A percentile compares a stretch with the other conserved stretches of the same genome.
phyloP scores from a whole-genome alignment of 1,140 invertebrate genomes.

The Myzus persicae region DNA sequence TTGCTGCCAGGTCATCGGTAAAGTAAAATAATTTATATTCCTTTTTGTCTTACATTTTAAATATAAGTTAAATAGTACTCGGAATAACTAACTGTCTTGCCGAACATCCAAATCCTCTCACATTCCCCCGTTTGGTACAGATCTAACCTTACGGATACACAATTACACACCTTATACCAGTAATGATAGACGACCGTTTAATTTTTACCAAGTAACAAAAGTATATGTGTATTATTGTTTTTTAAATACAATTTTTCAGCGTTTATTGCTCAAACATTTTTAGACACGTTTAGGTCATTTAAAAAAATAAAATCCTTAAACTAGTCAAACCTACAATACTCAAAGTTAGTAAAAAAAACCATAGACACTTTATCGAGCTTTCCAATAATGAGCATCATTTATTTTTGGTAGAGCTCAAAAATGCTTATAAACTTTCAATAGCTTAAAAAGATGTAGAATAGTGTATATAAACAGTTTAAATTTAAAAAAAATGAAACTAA shows the following conservation, averaged over 20 bases:
- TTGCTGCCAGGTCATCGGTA: too few relatives aligned
- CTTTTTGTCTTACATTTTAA: too few relatives aligned
- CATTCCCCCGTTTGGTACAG: too few relatives aligned
- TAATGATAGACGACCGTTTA: too few relatives aligned
- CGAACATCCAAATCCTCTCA: too few relatives aligned
- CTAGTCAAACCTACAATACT: neutral
- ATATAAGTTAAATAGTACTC: too few relatives aligned
- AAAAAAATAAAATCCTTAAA: neutral
- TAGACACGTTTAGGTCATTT: neutral
- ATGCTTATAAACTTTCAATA: neutral
- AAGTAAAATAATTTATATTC: too few relatives aligned
- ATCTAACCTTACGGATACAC: too few relatives aligned
- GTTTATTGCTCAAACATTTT: neutral
- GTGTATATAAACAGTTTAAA: neutral
- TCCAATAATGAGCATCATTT: neutral
- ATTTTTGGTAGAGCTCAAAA: neutral
- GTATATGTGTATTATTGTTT: neutral
- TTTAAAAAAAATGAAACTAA: neutral
- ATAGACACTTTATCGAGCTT: neutral
- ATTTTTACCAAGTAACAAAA: too few relatives aligned
- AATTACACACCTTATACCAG: too few relatives aligned
- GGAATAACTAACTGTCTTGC: too few relatives aligned
- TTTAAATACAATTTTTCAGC: neutral
- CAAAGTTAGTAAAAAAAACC: neutral
- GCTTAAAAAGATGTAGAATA: neutral